phyloP scores from a whole-genome alignment of 1,140 invertebrate species.

The Lutraria rhynchaena region DNA sequence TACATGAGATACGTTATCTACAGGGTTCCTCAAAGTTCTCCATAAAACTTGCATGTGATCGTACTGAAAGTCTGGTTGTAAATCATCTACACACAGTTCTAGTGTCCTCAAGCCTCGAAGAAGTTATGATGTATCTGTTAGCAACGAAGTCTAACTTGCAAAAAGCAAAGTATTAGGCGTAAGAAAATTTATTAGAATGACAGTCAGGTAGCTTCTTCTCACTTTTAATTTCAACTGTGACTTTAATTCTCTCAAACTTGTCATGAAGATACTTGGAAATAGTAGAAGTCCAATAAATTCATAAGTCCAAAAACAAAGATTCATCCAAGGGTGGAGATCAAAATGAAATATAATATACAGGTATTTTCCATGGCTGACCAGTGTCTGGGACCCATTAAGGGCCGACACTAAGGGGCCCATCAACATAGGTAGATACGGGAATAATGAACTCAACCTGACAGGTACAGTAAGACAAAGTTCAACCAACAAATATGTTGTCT shows the following conservation, averaged over 20 bases:
- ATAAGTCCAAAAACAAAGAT: too few relatives aligned
- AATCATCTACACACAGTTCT: slow-evolving; percentile 98
- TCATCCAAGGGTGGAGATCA: too few relatives aligned
- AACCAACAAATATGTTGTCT: slow-evolving; percentile 98
- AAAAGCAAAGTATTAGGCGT: too few relatives aligned
- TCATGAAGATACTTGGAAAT: too few relatives aligned
- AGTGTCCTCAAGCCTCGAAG: slow-evolving; percentile 95
- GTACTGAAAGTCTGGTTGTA: slow-evolving; percentile 99
- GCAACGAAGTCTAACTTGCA: not conserved
- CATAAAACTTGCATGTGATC: slow-evolving; percentile 95
- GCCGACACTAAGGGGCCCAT: slow-evolving; percentile 99
- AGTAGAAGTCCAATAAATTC: too few relatives aligned
- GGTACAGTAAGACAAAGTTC: slow-evolving; percentile 99
- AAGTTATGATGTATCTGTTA: slow-evolving; percentile 28
- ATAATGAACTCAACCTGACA: slow-evolving; percentile 96
- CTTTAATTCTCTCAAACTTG: too few relatives aligned
- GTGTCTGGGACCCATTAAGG: slow-evolving; percentile 97
- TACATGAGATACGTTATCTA: slow-evolving; percentile 80
- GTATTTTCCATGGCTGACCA: slow-evolving; percentile 95
- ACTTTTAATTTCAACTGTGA: too few relatives aligned
- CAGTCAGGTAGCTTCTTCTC: too few relatives aligned
- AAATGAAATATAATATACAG: too few relatives aligned
- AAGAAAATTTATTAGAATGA: too few relatives aligned
- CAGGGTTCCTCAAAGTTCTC: slow-evolving; percentile 91
- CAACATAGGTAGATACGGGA: slow-evolving; percentile 98